These are phyloP conservation scores for Zygaena filipendulae DNA, from an alignment of 2,888 invertebrate genomes.

Conservation along the genomic window DNA sequence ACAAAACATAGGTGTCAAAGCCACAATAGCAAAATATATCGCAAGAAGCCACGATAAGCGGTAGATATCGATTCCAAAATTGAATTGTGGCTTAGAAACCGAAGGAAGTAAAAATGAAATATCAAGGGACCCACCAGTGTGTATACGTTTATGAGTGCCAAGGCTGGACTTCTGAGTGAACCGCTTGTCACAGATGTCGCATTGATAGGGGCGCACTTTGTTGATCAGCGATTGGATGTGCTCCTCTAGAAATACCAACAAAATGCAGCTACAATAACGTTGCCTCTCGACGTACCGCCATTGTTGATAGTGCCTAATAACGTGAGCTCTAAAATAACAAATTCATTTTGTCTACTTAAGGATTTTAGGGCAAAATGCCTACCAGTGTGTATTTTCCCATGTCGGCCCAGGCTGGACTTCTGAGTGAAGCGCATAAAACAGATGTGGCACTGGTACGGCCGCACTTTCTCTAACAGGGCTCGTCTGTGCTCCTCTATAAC, in stretches of 20 bases:
- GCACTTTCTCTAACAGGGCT: slow-evolving; percentile 71
- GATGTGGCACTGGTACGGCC: slow-evolving; percentile 77
- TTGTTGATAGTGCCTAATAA: slow-evolving; percentile 45
- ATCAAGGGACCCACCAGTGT: slow-evolving; percentile 74
- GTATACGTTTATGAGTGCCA: slow-evolving; percentile 84
- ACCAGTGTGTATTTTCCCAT: slow-evolving; percentile 78
- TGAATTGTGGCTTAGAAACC: slow-evolving; percentile 59
- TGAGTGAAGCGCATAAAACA: slow-evolving; percentile 80
- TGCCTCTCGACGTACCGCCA: slow-evolving; percentile 39
- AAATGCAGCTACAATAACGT: slow-evolving; percentile 61
- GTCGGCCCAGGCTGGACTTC: slow-evolving; percentile 79
- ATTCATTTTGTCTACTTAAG: slow-evolving; percentile 57
- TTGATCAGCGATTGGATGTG: slow-evolving; percentile 72
- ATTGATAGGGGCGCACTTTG: slow-evolving; percentile 73
- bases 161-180: slow-evolving; percentile 87
- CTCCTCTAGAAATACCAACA: slow-evolving; percentile 70
- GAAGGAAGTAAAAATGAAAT: slow-evolving; percentile 48
- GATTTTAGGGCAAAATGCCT: slow-evolving; percentile 67
- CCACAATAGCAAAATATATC: slow-evolving; percentile 41
- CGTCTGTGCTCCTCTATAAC: slow-evolving; percentile 71
- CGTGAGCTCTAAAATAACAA: slow-evolving; percentile 50
- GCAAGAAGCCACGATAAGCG: no score
- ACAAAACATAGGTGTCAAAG: slow-evolving; percentile 62
- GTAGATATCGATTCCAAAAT: slow-evolving; percentile 17
- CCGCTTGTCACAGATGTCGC: slow-evolving; percentile 81